Evolutionary conservation across 2,113 vertebrate species (phyloP), one percentile per base, ranked within the genome.

Genomic region (Alexandromys fortis): DNA sequence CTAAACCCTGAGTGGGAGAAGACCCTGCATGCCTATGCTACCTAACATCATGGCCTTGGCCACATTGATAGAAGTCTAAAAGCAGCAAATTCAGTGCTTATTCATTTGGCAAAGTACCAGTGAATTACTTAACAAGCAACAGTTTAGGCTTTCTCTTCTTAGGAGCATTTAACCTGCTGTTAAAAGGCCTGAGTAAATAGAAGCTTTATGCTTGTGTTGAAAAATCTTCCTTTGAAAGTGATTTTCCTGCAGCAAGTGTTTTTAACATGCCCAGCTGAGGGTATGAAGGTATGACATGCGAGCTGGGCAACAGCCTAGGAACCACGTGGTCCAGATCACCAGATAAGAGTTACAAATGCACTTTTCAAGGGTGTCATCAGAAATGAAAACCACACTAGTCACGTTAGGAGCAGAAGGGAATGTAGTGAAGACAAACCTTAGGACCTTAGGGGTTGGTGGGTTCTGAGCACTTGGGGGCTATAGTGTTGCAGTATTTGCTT

Each of bases 161-260:
- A 35, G 28, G 47, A 97, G 75, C 82, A 86, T 90, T 83, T 55
- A 88, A 83, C 85, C 65, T 89, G 93, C 61, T 92, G 95, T 77
- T 47, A 70, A 81, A 88, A 92, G 95, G 89, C 92, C 91, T 95
- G 92, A 97, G 91, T 94, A 90, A 92, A 94, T 52, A 94, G 52
- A 17, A 94, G 67, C 78, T 94, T 77, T 90, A 89, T n/a, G 73
- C 82, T 89, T 87, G 68, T 94, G 67, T 35, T 91, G 63, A 52
- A 89, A 89, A 79, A 65, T 79, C 78, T 81, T 92, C 76, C 38
- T 82, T 45, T 49, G 52, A 65, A 91, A 92, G 88, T 86, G 77
- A 65, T 42, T 87, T 63, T 33, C 77, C 70, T 95, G 52, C 77
- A 63, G n/a, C 49, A 68, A 90, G 67, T 72, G 70, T 49, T 26